A percentile compares a stretch with the other conserved stretches of the same genome.
These are phyloP conservation scores for Drosophila murphyi DNA, from an alignment of 1,140 invertebrate genomes.

Conservation along the genomic window DNA sequence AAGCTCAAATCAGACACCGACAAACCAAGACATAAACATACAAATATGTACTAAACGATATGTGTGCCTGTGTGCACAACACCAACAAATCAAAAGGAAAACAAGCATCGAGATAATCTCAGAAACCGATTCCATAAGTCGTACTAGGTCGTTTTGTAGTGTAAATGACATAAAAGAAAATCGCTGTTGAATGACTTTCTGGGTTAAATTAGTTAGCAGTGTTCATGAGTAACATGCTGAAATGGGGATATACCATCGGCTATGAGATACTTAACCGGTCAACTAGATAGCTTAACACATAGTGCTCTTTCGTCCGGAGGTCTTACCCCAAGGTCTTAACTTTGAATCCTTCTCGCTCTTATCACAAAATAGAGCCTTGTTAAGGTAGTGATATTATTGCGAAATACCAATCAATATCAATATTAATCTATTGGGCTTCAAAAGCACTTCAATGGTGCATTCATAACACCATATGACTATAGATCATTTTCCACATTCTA, in stretches of 20 bases:
- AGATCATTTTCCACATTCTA: slow-evolving; percentile 32
- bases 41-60: neutral
- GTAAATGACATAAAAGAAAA: slow-evolving; percentile 15
- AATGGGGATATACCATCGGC: neutral
- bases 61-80: neutral
- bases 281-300: neutral
- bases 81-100: slow-evolving; percentile 26
- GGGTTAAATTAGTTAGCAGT: slow-evolving; percentile 23
- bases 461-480: slow-evolving; percentile 23
- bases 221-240: neutral
- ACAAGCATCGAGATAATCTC: slow-evolving; percentile 23
- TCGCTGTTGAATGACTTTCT: neutral
- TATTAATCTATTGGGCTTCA: slow-evolving; percentile 32
- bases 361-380: slow-evolving; percentile 11
- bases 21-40: slow-evolving; percentile 52
- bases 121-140: slow-evolving; percentile 6
- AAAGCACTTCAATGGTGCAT: slow-evolving; percentile 45
- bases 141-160: slow-evolving; percentile 2
- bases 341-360: neutral
- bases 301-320: neutral
- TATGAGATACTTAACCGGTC: neutral
- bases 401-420: slow-evolving; percentile 20
- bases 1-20: slow-evolving; percentile 75
- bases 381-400: neutral
- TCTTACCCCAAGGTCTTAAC: slow-evolving; percentile 28